Base-by-base conservation (phyloP, 2,888 invertebrate species). In the Ornithoptera priamus region DNA sequence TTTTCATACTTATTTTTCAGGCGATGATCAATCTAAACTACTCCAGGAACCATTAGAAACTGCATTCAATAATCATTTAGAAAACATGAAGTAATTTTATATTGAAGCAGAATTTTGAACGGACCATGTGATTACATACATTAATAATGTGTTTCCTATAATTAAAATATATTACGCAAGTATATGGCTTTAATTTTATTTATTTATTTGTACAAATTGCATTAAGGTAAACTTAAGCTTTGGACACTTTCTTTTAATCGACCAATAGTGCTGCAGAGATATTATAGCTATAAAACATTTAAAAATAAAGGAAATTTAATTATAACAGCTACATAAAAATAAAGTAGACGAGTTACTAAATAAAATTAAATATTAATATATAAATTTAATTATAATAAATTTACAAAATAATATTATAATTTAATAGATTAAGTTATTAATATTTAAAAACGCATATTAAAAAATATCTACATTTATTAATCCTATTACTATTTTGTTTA, bases 21-120 rank as follows among this genome's bases (percentile, higher is more conserved):
- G 80, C 66, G 81, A 80, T 46, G 77, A 76, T 42, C 77, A 81
- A 69, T 69, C 73, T 39, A 75, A 76, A 70, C 62, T 75, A 42
- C 74, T 72, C 20, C 81, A 80, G 75, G 81, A 80, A 62, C 74
- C 67, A 57, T 30, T 68, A 58, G 68, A 68, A 58, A 18, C 62
- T 17, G 65, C 61, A 62, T 68, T 62, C 24, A 68, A 71, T 60
- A 67, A 70, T 36, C 64, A 67, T 53, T 60, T 67, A 42, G 70
- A 70, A 64, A 70, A 65, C 61, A 67, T 70, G 70, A 67, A 70
- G 15, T 70, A 63, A 69, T 8, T 46, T n/a, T 62, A n/a, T 30
- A 4, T 6, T 10, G n/a, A 57, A 20, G 8, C 20, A 20, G 57
- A 20, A 57, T 57, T 10, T 2, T 57, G 6, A 57, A 18, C 57